Evolutionary conservation across 2,113 vertebrate species (phyloP), one percentile per base, ranked within the genome.

Genomic region (Limnothrissa miodon): DNA sequence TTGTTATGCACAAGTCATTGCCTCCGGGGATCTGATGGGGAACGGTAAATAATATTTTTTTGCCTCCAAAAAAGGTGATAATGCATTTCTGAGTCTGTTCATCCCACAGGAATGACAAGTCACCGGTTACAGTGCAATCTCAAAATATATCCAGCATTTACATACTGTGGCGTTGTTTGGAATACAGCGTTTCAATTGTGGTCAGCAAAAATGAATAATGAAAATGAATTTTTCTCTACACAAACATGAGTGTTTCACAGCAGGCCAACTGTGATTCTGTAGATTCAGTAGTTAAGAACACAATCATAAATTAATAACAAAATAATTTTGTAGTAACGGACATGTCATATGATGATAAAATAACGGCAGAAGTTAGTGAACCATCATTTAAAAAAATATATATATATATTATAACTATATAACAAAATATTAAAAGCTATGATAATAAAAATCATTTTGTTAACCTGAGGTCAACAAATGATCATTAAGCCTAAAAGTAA

Each of bases 31-130:
- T 86, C 80, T 80, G 82, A 84, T 88, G 85, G 81, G 87, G 84
- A 83, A 89, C 89, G 74, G 88, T 91, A 92, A 93, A 93, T 92
- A 92, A 92, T 93, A 89, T 92, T 92, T 87, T 83, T 87, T 85
- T 83, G 89, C 89, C 90, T 88, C 86, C 13, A 86, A 85, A 91
- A 90, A 89, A 93, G 91, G 92, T 92, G 92, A 93, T 93, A 92
- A 94, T 94, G 90, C 87, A 87, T 92, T 90, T 89, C 87, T 90
- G 86, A 82, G 83, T 90, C 87, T 90, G 89, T 85, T 86, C 82
- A 39, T 92, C 90, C 91, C 90, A 1, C 13, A 86, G 90, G 92
- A 90, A 86, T 82, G 1, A 74, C 1, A 83, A 85, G 87, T 85
- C 59, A 84, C 62, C 42, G 36, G 66, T 74, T 74, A 74, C 66